Percentiles rank a stretch among this genome's conserved stretches.
phyloP scores from a whole-genome alignment of 2,797 vertebrate genomes.

The Eulemur albifrons region DNA sequence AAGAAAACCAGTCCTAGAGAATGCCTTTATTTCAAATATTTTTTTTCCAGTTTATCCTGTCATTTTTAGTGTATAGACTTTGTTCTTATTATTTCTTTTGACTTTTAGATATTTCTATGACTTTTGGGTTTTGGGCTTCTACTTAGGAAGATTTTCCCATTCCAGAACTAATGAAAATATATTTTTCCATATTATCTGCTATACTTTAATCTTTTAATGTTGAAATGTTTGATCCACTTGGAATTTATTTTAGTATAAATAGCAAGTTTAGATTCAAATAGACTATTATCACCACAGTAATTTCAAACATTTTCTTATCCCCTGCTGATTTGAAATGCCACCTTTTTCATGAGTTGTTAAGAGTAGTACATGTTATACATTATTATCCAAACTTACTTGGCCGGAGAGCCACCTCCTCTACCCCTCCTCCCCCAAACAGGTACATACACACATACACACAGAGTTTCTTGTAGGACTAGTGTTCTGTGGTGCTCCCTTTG shows the following conservation, averaged over 20 bases:
- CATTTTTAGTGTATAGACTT: not conserved
- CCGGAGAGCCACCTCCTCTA: not conserved
- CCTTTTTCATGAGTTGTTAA: not conserved
- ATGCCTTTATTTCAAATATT: not conserved
- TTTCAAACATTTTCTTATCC: not conserved
- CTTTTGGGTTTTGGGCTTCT: not conserved
- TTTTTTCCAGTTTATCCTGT: not conserved
- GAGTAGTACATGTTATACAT: not conserved
- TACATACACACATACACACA: not conserved
- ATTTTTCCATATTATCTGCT: not conserved
- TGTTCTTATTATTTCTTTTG: not conserved
- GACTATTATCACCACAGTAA: not conserved
- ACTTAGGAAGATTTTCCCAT: not conserved
- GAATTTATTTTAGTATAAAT: constrained; percentile 20
- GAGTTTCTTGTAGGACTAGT: not conserved
- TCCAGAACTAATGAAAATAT: constrained; percentile 12
- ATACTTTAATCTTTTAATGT: constrained; percentile 34
- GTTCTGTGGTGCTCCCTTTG: not conserved
- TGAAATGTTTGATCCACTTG: not conserved
- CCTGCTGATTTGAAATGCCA: not conserved
- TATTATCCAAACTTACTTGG: not conserved
- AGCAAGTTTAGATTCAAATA: not conserved
- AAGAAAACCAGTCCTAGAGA: not conserved
- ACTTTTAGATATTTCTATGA: constrained; percentile 24
- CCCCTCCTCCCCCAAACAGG: too few relatives aligned